Base-by-base conservation (phyloP, 2,113 vertebrate species). In the Cynoglossus semilaevis region DNA sequence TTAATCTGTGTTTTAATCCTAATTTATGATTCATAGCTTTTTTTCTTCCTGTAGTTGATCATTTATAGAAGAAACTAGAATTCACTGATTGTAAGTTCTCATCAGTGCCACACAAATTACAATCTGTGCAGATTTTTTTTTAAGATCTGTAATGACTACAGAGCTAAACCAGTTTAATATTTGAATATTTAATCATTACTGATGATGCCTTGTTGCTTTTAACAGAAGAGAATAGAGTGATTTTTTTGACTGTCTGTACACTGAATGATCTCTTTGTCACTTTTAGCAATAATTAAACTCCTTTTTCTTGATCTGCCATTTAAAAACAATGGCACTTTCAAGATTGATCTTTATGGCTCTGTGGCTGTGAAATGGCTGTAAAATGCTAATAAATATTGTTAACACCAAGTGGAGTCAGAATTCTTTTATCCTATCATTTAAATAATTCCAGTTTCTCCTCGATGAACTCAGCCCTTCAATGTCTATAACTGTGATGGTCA, bases 331-430 rank as follows among this genome's bases (percentile, higher is more conserved):
- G 63, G 58, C 58, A 80, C 56, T 59, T 67, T 71, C 53, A 58
- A 19, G 45, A 40, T 57, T 43, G 52, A 34, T 61, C n/a, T 3
- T 50, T 42, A 19, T 51, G 67, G 63, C 58, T 77, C 57, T 74
- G 63, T 69, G 64, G 56, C 54, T 52, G 35, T 41, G 34, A 65
- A 58, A 66, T 63, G 50, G 64, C 50, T 53, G 18, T 63, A 45
- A 43, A 37, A 60, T 55, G 34, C 15, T 65, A 87, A 86, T 86
- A 86, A 86, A 87, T 48, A 41, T n/a, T 56, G 18, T 77, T 43
- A 62, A 74, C 56, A 59, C 18, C 37, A 7, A 35, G 67, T 36
- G 57, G 38, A 34, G 64, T 50, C 14, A 1, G 46, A 7, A 10
- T 45, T 41, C 8, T 38, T 2, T 10, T 38, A 3, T 38, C n/a